phyloP scores from a whole-genome alignment of 2,113 vertebrate genomes.

The Lasiurus cinereus region DNA sequence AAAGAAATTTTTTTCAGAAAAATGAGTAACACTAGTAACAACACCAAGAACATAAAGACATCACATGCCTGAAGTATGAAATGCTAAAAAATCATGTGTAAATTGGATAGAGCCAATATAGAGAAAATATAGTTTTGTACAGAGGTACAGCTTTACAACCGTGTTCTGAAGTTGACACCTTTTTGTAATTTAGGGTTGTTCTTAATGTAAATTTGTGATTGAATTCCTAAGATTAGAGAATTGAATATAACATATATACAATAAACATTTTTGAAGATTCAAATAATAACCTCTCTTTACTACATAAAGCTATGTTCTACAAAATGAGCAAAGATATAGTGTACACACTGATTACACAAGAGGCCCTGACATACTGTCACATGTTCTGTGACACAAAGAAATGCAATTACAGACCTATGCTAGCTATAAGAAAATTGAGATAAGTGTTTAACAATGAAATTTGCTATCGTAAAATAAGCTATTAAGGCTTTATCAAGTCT shows the following conservation, averaged over 20 bases:
- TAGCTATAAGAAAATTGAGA: neutral
- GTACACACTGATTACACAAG: neutral
- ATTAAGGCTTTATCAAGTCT: neutral
- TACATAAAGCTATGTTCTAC: neutral
- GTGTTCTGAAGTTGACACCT: neutral
- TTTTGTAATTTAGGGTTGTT: neutral
- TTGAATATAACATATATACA: neutral
- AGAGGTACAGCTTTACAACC: neutral
- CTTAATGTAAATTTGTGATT: neutral
- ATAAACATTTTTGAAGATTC: neutral
- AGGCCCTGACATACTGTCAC: neutral
- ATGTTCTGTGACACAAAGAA: neutral
- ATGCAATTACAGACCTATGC: neutral
- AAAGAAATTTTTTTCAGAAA: neutral
- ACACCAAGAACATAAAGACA: neutral
- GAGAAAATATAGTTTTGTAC: neutral
- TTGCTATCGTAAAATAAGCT: neutral
- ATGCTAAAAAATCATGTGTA: neutral
- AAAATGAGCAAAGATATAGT: neutral
- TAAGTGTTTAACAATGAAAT: neutral
- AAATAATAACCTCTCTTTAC: neutral
- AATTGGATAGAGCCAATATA: neutral
- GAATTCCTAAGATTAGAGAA: constrained; percentile 24
- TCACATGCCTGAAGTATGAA: neutral
- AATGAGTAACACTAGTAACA: neutral